phyloP scores from a whole-genome alignment of 2,888 invertebrate genomes.

The Eupithecia centaureata region DNA sequence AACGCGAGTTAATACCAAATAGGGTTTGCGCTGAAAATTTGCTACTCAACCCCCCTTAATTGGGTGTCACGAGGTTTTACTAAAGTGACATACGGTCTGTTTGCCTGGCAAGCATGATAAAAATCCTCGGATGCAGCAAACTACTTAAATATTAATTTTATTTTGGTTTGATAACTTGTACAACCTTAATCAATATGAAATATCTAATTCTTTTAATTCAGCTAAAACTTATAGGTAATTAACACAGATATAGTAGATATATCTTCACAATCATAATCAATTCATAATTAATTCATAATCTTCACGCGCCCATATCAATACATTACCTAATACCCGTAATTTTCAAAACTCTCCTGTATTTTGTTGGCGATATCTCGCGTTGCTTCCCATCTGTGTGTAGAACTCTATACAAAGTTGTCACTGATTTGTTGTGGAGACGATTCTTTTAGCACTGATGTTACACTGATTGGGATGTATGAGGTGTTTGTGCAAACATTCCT shows the following conservation, averaged over 20 bases:
- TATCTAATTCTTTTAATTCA: too few relatives aligned
- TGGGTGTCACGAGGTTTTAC: constrained; percentile 74
- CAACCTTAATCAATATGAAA: too few relatives aligned
- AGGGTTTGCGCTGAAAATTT: constrained; percentile 81
- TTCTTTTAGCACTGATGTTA: constrained; percentile 77
- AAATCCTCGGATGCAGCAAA: neutral
- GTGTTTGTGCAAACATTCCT: constrained; percentile 64
- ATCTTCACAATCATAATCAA: too few relatives aligned
- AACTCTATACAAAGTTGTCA: constrained; percentile 65
- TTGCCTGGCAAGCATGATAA: neutral
- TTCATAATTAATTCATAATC: too few relatives aligned
- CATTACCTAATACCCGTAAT: too few relatives aligned
- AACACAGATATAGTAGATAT: too few relatives aligned
- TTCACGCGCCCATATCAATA: neutral
- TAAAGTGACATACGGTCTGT: constrained; percentile 37
- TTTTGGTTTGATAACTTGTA: neutral
- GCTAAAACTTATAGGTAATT: too few relatives aligned
- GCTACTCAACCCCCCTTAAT: constrained; percentile 80
- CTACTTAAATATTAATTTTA: too few relatives aligned
- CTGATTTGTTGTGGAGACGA: constrained; percentile 77
- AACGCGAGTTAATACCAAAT: constrained; percentile 73
- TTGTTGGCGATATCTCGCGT: neutral
- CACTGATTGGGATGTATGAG: constrained; percentile 77
- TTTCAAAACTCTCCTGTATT: neutral
- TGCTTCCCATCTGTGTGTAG: constrained; percentile 44